phyloP scores from a whole-genome alignment of 2,888 invertebrate species.

The Hirtodrosophila histrioides region DNA sequence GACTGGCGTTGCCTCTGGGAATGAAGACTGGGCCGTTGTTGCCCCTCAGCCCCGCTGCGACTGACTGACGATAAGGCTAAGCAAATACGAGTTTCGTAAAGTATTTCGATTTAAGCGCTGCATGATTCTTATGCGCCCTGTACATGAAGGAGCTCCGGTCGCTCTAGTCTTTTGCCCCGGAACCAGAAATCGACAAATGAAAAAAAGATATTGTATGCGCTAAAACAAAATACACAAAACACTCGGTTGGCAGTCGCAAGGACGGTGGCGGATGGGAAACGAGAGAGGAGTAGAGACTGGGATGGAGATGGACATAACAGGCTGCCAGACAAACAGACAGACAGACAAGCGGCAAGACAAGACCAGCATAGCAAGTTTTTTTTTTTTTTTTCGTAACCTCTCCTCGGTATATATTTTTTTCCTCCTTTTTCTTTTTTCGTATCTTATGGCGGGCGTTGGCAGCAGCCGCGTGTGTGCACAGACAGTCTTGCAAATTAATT shows the following conservation, averaged over 20 bases:
- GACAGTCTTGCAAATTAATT: constrained; percentile 20
- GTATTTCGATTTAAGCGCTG: constrained; percentile 72
- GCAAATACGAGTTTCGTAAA: constrained; percentile 76
- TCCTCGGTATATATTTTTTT: constrained; percentile 15
- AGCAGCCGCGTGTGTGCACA: constrained; percentile 18
- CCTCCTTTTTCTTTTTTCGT: constrained; percentile 14
- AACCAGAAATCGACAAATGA: constrained; percentile 54
- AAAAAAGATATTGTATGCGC: constrained; percentile 52
- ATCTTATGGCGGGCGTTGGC: constrained; percentile 36
- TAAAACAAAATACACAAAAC: constrained; percentile 52
- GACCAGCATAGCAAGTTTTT: constrained; percentile 80
- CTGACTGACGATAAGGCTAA: constrained; percentile 64
- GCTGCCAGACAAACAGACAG: constrained; percentile 42
- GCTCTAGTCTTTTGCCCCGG: constrained; percentile 24
- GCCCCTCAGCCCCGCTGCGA: background rate
- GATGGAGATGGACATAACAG: constrained; percentile 47
- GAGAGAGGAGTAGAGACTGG: constrained; percentile 23
- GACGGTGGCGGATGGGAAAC: constrained; percentile 32
- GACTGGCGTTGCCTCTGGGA: constrained; percentile 15
- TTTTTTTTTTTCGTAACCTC: constrained; percentile 32
- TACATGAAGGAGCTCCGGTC: constrained; percentile 38
- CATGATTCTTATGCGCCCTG: constrained; percentile 54
- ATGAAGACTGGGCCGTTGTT: constrained; percentile 23
- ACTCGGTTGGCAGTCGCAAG: constrained; percentile 28
- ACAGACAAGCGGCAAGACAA: constrained; percentile 71